Percentiles rank a stretch among this genome's conserved stretches.
These are phyloP conservation scores for Psilanteris sp. DNA, from an alignment of 1,140 invertebrate genomes.

Conservation along the genomic window DNA sequence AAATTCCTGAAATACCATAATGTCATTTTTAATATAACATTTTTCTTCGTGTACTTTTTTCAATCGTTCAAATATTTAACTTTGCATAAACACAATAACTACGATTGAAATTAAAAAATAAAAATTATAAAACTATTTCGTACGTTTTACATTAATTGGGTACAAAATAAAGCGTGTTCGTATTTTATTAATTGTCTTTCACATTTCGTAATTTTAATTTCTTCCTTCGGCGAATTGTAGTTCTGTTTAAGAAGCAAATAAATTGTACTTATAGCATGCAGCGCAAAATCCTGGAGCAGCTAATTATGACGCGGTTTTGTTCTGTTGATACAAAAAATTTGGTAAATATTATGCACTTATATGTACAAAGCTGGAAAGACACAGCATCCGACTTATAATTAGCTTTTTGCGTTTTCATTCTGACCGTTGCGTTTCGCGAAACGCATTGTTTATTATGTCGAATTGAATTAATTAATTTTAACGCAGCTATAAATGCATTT, in stretches of 20 bases:
- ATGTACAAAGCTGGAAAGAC: not conserved
- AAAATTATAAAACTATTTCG: too few species aligned
- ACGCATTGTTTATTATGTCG: too few species aligned
- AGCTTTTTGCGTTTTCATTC: not conserved
- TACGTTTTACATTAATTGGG: too few species aligned
- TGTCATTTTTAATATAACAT: too few species aligned
- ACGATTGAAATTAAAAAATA: too few species aligned
- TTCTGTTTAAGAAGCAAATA: slow-evolving; percentile 15
- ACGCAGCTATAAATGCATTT: slow-evolving; percentile 21
- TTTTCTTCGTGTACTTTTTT: too few species aligned
- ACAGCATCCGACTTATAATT: slow-evolving; percentile 2
- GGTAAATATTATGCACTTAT: slow-evolving; percentile 5
- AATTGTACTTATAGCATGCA: slow-evolving; percentile 20
- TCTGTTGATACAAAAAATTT: slow-evolving; percentile 16
- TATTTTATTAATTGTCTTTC: too few species aligned
- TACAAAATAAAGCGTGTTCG: too few species aligned
- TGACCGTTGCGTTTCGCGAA: too few species aligned
- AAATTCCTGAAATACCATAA: too few species aligned
- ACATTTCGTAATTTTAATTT: slow-evolving; percentile 10
- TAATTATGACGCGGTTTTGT: slow-evolving; percentile 18
- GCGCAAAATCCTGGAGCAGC: slow-evolving; percentile 5
- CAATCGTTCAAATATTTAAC: too few species aligned
- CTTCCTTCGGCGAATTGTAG: not conserved
- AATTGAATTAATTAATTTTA: slow-evolving; percentile 18
- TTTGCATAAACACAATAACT: too few species aligned